Evolutionary conservation across 2,113 vertebrate species (phyloP), one percentile per base, ranked within the genome.

Genomic region (Dissostichus mawsoni): DNA sequence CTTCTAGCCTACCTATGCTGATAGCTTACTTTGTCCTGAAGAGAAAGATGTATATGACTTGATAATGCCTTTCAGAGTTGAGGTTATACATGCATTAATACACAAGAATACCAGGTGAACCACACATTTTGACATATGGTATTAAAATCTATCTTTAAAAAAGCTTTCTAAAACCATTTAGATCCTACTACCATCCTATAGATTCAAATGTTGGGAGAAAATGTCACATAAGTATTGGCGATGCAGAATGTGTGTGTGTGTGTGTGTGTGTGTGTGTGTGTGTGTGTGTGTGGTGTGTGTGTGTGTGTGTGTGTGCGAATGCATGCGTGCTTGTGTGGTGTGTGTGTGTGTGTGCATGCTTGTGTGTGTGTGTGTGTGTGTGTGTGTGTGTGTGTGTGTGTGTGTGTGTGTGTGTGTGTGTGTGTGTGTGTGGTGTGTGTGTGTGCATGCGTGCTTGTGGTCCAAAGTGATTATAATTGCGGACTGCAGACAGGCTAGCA

Each of bases 401-500:
- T 56, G 16, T 47, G 61, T 47, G 58, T n/a, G 20, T 36, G 11
- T 57, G 23, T 70, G 25, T 59, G 41, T 41, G 14, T 36, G 45
- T 67, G 25, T 33, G 17, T 45, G 13, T 51, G n/a, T 59, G 55
- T 17, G 20, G 64, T 66, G 53, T 64, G 51, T 53, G 68, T 68
- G 16, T 50, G 12, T 44, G 25, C 29, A 20, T 56, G 14, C 51
- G 67, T 66, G 65, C 74, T 56, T 74, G 8, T 13, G 55, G 3
- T 55, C 8, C 69, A 7, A n/a, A 64, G 65, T 16, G 20, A 76
- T 82, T 84, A 84, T 80, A 87, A 83, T 65, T 64, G n/a, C 55
- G 52, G 45, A 80, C 65, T 86, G 79, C 69, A 89, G 79, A 71
- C 56, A 70, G 75, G 58, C 67, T 50, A 36, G 29, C 52, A 69